phyloP scores from a whole-genome alignment of 1,140 invertebrate genomes.

The Temnothorax curvispinosus region DNA sequence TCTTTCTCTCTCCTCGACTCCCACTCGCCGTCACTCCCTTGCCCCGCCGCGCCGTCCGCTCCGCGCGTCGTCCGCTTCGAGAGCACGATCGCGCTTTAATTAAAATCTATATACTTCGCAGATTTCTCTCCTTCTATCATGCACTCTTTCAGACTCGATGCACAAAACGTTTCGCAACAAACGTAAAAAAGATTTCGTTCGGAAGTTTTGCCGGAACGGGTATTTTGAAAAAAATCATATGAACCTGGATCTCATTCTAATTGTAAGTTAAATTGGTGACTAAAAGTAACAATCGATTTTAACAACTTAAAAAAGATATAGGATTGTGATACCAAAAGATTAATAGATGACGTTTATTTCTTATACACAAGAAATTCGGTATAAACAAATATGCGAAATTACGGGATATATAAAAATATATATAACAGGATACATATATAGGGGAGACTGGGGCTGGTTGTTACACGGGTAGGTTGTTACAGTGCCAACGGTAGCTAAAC shows the following conservation, averaged over 20 bases:
- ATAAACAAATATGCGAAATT: too few relatives aligned
- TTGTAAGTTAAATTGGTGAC: neutral
- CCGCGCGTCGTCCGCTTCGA: neutral
- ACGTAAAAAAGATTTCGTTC: neutral
- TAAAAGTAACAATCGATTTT: neutral
- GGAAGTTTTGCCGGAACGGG: neutral
- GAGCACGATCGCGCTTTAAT: slow-evolving; percentile 25
- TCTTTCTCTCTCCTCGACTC: slow-evolving; percentile 39
- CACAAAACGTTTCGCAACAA: neutral
- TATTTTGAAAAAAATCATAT: neutral
- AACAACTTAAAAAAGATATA: neutral
- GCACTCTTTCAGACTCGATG: neutral
- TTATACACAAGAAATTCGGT: too few relatives aligned
- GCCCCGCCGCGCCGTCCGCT: neutral
- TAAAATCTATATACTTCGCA: slow-evolving; percentile 7
- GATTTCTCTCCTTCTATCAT: neutral
- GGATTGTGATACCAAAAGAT: neutral
- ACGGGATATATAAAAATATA: too few relatives aligned
- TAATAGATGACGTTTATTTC: neutral
- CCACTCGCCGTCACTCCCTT: neutral
- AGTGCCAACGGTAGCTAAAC: too few relatives aligned
- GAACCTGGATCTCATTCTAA: neutral
- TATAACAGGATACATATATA: too few relatives aligned
- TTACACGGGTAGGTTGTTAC: too few relatives aligned
- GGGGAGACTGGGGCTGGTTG: too few relatives aligned